phyloP scores from a whole-genome alignment of 2,113 vertebrate species.

The Bufo bufo region DNA sequence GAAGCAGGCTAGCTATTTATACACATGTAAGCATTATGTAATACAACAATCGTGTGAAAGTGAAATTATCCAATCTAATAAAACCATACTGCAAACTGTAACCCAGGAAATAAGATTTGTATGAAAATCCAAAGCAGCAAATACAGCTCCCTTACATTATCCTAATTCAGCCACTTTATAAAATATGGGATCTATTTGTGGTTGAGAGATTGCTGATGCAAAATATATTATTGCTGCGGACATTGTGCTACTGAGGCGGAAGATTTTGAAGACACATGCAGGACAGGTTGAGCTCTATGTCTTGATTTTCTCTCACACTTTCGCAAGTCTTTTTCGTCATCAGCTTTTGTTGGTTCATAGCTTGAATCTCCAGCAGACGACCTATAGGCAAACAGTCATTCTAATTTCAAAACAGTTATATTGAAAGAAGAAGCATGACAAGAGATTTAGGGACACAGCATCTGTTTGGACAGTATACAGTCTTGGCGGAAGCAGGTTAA shows the following conservation, averaged over 20 bases:
- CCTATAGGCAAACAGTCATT: constrained; percentile 55
- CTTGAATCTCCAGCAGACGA: constrained; percentile 27
- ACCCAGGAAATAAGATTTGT: too few relatives aligned
- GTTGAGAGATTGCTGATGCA: background rate
- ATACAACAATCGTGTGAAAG: too few relatives aligned
- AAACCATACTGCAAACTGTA: too few relatives aligned
- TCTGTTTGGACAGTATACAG: background rate
- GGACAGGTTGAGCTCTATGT: constrained; percentile 29
- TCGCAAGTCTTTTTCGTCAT: constrained; percentile 30
- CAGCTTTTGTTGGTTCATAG: constrained; percentile 24
- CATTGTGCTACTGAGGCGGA: constrained; percentile 33
- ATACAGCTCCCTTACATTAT: too few relatives aligned
- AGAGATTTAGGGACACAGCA: background rate
- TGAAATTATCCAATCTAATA: too few relatives aligned
- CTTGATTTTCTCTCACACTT: constrained; percentile 51
- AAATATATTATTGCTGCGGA: constrained; percentile 31
- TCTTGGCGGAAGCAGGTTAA: background rate
- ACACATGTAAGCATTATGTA: too few relatives aligned
- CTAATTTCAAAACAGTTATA: constrained; percentile 25
- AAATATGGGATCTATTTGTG: background rate
- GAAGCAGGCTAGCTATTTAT: too few relatives aligned
- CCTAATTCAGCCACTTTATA: background rate
- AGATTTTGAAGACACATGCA: constrained; percentile 47
- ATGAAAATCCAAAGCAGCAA: too few relatives aligned
- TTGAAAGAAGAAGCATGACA: background rate